Conservation (phyloP, 2,888 invertebrate species). For the Bimastos eiseni region DNA sequence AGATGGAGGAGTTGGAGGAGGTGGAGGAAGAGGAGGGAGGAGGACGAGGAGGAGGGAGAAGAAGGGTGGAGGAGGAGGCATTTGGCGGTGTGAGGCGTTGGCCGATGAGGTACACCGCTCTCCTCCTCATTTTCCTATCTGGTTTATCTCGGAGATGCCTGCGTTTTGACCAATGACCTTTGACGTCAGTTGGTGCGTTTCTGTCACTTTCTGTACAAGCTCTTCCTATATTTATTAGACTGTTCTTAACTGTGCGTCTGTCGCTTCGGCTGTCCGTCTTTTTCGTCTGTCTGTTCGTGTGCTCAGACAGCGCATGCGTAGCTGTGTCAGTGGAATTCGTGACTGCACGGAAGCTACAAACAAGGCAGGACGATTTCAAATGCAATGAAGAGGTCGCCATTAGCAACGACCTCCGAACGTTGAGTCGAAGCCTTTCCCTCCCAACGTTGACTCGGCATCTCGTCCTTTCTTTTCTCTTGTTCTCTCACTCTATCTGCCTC, state of each 20-base stretch:
- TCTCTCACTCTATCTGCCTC: background rate
- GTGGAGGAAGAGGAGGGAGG: too few relatives aligned
- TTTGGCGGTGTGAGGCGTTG: background rate
- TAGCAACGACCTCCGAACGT: background rate
- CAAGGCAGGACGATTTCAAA: background rate
- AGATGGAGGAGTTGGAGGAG: too few relatives aligned
- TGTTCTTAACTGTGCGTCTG: background rate
- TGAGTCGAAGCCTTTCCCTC: background rate
- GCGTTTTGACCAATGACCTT: background rate
- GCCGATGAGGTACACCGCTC: background rate
- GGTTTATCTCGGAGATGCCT: background rate
- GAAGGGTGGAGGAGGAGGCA: too few relatives aligned
- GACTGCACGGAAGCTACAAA: background rate
- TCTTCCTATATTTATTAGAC: background rate
- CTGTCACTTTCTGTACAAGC: background rate
- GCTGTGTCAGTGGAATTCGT: background rate
- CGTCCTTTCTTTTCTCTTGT: background rate
- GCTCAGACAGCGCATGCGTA: background rate
- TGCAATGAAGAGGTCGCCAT: background rate
- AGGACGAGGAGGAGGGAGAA: too few relatives aligned
- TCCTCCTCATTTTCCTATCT: too few relatives aligned
- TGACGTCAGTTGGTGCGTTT: background rate
- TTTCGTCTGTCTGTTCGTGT: conserved; percentile 2
- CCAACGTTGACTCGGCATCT: background rate
- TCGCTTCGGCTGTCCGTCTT: background rate